phyloP scores from a whole-genome alignment of 2,113 vertebrate species.

The Ceyx cyanopectus region DNA sequence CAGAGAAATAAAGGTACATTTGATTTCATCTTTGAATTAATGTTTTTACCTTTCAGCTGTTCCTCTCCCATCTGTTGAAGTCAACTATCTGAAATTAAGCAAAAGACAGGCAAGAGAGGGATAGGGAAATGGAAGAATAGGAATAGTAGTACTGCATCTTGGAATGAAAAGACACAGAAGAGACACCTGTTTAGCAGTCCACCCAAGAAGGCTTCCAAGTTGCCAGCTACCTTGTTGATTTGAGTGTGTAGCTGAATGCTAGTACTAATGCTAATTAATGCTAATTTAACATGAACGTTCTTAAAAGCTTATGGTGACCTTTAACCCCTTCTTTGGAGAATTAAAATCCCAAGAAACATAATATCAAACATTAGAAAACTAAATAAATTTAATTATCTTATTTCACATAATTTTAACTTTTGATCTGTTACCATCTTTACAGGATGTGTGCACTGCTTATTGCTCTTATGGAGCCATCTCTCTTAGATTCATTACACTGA shows the following conservation, averaged over 20 bases:
- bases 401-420: background rate
- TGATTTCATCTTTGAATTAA: background rate
- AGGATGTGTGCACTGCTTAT: background rate
- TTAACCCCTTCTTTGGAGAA: background rate
- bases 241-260: background rate
- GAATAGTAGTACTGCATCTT: background rate
- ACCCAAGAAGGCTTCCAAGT: background rate
- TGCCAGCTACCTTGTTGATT: background rate
- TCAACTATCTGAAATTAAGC: background rate
- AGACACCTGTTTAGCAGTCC: background rate
- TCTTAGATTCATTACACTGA: background rate
- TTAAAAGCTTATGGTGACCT: background rate
- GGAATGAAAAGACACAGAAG: background rate
- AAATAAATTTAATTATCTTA: background rate
- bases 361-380: background rate
- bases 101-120: background rate
- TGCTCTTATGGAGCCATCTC: background rate
- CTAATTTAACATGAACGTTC: background rate
- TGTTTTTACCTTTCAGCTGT: background rate
- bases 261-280: constrained; percentile 7
- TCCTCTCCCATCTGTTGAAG: background rate
- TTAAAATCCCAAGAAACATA: background rate
- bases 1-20: background rate
- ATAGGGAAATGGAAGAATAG: background rate
- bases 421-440: background rate